A percentile compares a stretch with the other conserved stretches of the same genome.
phyloP scores from a whole-genome alignment of 2,888 invertebrate genomes.

The Heliconius ismenius region DNA sequence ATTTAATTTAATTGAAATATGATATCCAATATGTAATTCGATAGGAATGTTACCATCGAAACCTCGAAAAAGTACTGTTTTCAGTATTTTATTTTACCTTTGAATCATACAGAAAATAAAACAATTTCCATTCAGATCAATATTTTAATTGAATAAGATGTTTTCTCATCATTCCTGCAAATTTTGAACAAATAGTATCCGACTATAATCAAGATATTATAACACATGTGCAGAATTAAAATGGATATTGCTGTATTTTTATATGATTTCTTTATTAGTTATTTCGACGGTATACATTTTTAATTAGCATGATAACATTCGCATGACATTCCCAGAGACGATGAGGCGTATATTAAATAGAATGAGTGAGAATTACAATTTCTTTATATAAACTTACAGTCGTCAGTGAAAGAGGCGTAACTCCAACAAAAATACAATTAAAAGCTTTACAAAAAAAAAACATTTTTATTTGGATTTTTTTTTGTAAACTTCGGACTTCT shows the following conservation, averaged over 20 bases:
- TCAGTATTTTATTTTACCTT: background rate
- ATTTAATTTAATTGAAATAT: conserved; percentile 1
- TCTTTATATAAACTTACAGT: conserved; percentile 2
- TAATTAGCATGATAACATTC: background rate
- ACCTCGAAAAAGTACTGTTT: conserved; percentile 27
- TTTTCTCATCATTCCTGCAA: background rate
- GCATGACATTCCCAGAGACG: conserved; percentile 26
- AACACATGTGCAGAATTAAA: background rate
- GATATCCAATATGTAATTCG: conserved; percentile 38
- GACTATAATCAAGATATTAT: no score
- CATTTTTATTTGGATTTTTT: background rate
- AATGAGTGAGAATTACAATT: conserved; percentile 26
- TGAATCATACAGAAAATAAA: background rate
- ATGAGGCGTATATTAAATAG: conserved; percentile 39
- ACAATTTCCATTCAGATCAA: background rate
- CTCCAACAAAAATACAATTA: background rate
- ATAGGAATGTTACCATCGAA: conserved; percentile 34
- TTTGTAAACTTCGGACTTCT: background rate
- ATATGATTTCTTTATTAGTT: background rate
- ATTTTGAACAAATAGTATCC: background rate
- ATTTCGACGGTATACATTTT: conserved; percentile 15
- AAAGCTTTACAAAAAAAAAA: background rate
- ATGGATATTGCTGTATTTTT: background rate
- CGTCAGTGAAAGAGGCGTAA: conserved; percentile 1
- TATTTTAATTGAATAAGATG: background rate